Evolutionary conservation across 30 jellyfish, hydroid and myxozoan genomes (phyloP), one percentile per base, ranked within the genome.

Genomic region (Pelagia noctiluca): DNA sequence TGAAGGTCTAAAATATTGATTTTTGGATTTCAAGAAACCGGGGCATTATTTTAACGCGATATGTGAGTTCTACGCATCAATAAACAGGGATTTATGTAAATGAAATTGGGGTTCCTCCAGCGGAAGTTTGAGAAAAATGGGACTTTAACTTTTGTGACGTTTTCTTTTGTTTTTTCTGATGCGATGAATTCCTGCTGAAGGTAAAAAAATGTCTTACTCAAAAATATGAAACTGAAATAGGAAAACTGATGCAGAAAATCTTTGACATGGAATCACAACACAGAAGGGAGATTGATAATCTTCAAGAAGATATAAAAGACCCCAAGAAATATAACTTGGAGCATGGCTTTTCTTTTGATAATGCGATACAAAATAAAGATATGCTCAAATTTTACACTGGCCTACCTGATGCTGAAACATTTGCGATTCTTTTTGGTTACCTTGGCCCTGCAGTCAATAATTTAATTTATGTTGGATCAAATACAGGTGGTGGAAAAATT

Each of bases 371-470:
- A 4, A 69, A 69, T 36, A 11, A 69, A 0, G 12, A 37, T 18
- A 37, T 29, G 61, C 38, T 69, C 18, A 29, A 69, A 69, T 69
- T 69, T 31, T 69, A 69, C 21, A 69, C 82, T 0, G 82, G 70
- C 61, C 35, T 69, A 21, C 31, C 61, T 26, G 61, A 37, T 29
- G 18, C 3, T 36, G 7, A 3, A 7, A 31, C 63, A n/a, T 69
- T 69, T 31, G 38, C 30, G 38, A 30, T 26, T 16, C 35, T 31
- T 2, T 31, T 69, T 3, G 70, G 35, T 8, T 69, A 33, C 18
- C 38, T 69, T 16, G 67, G 63, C 7, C 64, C 68, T 69, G 64
- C 82, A 2, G 82, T 21, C 1, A 36, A 47, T 48, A 8, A 26
- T 18, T 47, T 69, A 26, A 34, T 30, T 5, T 69, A 34, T 69